Base-by-base conservation (phyloP, 2,113 vertebrate species). In the Oplegnathus fasciatus region DNA sequence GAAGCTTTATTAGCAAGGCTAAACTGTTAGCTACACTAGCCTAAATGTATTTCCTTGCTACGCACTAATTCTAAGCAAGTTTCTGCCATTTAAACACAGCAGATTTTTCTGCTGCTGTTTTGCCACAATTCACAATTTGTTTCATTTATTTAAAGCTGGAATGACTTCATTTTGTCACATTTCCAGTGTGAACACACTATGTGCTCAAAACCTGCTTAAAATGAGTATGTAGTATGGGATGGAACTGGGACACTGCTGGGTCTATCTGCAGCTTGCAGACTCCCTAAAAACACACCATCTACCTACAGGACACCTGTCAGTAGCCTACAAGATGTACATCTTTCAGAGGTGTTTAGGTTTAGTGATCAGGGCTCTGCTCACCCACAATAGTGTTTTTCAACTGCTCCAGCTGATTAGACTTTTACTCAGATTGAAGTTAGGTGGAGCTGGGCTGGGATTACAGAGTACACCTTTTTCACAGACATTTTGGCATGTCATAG, bases 371-470 rank as follows among this genome's bases (percentile, higher is more conserved):
- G 55, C 22, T 4, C 28, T 46, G 26, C 7, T 44, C 18, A 9
- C 26, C 1, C 3, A 26, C 68, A 54, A 32, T 66, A 54, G 71
- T 52, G 73, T 73, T 55, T n/a, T 77, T 17, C 76, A 68, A 8
- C 44, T 20, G 44, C 4, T 42, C 50, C 3, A 11, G 22, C 24
- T 86, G 66, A 67, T 52, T 32, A 78, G 28, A 37, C 2, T 17
- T 46, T 30, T 2, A 50, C 46, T 74, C 32, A 54, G 74, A 22
- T 28, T 46, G 3, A 64, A 26, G 58, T 20, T 4, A 22, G 32
- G 32, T 34, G 11, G 28, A 60, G 28, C 28, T 60, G 57, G 30
- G 26, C 14, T 32, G 46, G 24, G 15, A 55, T 58, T 58, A 58
- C 37, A 67, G 15, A 4, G 57, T 60, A 15, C 4, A 30, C 9